Conservation (phyloP, 2,113 vertebrate genomes). For the Silurus asotus region DNA sequence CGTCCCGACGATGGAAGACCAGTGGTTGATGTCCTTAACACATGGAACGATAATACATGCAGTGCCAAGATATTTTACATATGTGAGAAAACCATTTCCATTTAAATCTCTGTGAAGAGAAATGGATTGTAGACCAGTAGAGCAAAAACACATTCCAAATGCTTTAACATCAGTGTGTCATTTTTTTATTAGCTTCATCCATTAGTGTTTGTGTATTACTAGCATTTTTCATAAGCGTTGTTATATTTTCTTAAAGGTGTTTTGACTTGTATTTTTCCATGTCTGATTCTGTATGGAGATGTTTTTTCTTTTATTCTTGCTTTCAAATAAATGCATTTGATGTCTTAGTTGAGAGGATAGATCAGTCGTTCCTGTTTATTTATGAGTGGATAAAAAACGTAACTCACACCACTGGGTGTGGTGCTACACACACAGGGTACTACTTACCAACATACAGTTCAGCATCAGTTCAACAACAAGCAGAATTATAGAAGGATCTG, state of each 20-base stretch:
- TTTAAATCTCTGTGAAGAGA: background rate
- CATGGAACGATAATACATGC: slow-evolving; percentile 28
- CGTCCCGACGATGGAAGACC: background rate
- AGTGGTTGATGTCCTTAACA: background rate
- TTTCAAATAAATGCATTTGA: background rate
- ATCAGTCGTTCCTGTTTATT: too few relatives aligned
- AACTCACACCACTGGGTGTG: too few relatives aligned
- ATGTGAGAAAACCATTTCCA: background rate
- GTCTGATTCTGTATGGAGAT: background rate
- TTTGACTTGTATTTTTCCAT: background rate
- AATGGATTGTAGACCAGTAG: background rate
- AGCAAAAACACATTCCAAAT: background rate
- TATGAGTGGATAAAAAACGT: too few relatives aligned
- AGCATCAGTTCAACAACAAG: too few relatives aligned
- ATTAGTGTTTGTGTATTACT: background rate
- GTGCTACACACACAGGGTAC: too few relatives aligned
- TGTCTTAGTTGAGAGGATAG: too few relatives aligned
- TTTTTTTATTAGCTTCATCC: background rate
- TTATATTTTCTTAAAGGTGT: background rate
- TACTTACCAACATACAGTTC: too few relatives aligned
- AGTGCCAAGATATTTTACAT: background rate
- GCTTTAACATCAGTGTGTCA: background rate
- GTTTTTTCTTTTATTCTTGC: background rate
- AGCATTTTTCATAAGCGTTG: too few relatives aligned
- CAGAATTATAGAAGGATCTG: too few relatives aligned